phyloP scores from a whole-genome alignment of 2,888 invertebrate genomes.

The Epinotia ramella region DNA sequence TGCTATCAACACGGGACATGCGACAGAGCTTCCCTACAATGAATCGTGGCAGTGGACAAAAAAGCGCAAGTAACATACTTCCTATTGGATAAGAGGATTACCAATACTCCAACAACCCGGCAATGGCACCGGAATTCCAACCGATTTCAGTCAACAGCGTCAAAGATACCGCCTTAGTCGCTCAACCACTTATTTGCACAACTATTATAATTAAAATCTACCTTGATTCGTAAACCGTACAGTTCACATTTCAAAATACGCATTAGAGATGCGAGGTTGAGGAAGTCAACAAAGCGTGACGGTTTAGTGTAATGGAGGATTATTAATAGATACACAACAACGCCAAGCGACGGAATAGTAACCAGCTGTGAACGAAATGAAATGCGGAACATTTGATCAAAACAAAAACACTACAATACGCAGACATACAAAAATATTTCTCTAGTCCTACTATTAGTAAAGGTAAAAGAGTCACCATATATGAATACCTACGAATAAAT shows the following conservation, averaged over 20 bases:
- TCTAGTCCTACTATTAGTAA: too few species aligned
- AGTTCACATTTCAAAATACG: not conserved
- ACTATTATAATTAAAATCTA: too few species aligned
- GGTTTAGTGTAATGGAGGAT: constrained; percentile 7
- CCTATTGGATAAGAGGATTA: not conserved
- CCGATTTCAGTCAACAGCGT: constrained; percentile 16
- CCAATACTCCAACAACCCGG: not conserved
- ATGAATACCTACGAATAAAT: too few species aligned
- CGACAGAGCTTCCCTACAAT: not conserved
- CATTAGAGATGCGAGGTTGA: constrained; percentile 13
- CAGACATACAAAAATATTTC: not conserved
- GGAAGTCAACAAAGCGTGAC: constrained; percentile 13
- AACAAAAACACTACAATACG: constrained; percentile 8
- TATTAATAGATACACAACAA: constrained; percentile 32
- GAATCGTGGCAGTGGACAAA: not conserved
- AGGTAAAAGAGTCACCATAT: too few species aligned
- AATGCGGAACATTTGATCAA: constrained; percentile 22
- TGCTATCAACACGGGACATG: not conserved
- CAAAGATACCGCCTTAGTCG: not conserved
- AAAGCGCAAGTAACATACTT: too few species aligned
- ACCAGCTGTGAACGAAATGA: constrained; percentile 26
- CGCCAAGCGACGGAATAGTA: constrained; percentile 31
- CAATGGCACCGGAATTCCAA: not conserved
- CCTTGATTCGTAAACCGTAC: not conserved
- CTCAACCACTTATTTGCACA: not conserved